Conservation (phyloP, 2,797 vertebrate species). For the Loriculus beryllinus region DNA sequence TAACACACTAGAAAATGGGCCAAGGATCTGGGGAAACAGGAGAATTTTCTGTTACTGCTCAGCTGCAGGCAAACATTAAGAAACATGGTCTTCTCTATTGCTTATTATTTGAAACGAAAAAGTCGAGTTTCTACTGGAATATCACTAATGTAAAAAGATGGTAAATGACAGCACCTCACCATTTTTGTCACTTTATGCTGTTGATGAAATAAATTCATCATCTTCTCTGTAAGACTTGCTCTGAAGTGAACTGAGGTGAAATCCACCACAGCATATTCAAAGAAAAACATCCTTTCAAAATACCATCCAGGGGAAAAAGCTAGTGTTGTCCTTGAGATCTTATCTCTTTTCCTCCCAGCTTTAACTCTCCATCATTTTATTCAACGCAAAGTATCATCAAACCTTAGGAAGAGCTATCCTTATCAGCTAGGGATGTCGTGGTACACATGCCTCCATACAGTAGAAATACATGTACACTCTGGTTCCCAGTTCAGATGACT, state of each 20-base stretch:
- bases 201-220: not conserved
- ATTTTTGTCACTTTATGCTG: not conserved
- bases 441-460: not conserved
- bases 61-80: not conserved
- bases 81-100: not conserved
- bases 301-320: not conserved
- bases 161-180: not conserved
- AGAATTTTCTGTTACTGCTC: not conserved
- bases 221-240: not conserved
- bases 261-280: not conserved
- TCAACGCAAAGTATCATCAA: not conserved
- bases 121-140: not conserved
- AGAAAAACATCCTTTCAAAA: not conserved
- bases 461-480: accelerated
- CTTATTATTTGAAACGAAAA: not conserved
- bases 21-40: not conserved
- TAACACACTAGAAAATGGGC: not conserved
- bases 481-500: not conserved
- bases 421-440: not conserved
- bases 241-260: not conserved
- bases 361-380: not conserved
- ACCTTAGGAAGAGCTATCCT: not conserved
- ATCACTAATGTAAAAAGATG: not conserved
- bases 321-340: not conserved
- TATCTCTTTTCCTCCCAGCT: not conserved